Evolutionary conservation across 1,140 invertebrate genomes (phyloP), one percentile per base, ranked within the genome.

Genomic region (Sinonovacula constricta): DNA sequence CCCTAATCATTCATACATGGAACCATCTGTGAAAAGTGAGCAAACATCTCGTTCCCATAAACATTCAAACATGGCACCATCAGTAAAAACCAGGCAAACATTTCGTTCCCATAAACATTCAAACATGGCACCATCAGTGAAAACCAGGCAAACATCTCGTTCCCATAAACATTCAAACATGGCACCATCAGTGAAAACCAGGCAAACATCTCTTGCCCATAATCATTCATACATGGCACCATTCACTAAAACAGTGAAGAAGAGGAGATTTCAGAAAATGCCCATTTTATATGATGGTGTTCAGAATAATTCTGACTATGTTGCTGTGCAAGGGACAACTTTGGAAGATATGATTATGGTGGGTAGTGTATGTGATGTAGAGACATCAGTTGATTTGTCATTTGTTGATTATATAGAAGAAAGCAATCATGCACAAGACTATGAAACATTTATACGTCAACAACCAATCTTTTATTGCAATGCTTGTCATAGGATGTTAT

Each of bases 401-500:
- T 69, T 69, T 31, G 12, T 56, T 12, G 51, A 69, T 56, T 69
- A 69, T 36, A 7, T 31, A 3, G 10, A 30, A 31, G 3, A 33
- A 4, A 3, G 15, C 15, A 1, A 33, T 12, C 67, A 56, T 34
- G 33, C 56, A 10, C 26, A 2, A 4, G 53, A 30, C 4, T 69
- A 69, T 69, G 67, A 69, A 56, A n/a, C n/a, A n/a, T 10, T 22
- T 4, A 30, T 69, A 5, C 49, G 67, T 31, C 33, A 30, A 34
- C 3, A 33, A 22, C 67, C 67, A 56, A 33, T 24, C 30, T 30
- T 31, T 33, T 3, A 5, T 33, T 69, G 67, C 24, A 18, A 2
- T 33, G 3, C 5, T n/a, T 69, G 67, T 69, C 22, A 15, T 34
- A 24, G 67, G 3, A 2, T 69, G 1, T 34, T 69, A 30, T 69